These are phyloP conservation scores for Grus americana DNA, from an alignment of 2,113 vertebrate genomes.

Conservation along the genomic window DNA sequence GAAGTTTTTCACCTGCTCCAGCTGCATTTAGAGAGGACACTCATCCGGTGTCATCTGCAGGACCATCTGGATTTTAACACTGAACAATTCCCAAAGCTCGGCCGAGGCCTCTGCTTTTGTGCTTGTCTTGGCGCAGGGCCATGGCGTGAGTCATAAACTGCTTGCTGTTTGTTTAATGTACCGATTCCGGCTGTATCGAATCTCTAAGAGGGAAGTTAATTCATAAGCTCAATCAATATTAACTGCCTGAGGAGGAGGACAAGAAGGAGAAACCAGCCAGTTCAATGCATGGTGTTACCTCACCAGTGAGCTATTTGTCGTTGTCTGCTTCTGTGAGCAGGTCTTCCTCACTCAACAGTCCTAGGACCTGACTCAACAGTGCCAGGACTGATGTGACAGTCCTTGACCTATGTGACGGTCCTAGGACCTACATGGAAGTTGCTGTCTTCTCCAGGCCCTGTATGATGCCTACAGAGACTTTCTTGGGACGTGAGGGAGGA, in stretches of 20 bases:
- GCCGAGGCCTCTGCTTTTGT: neutral
- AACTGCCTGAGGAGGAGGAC: neutral
- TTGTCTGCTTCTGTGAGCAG: neutral
- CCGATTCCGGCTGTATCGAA: neutral
- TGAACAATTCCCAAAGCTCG: neutral
- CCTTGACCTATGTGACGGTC: neutral
- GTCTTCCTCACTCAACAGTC: accelerated
- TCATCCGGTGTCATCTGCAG: accelerated
- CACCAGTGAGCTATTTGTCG: accelerated
- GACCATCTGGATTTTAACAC: neutral
- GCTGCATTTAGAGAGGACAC: neutral
- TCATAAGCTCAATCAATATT: neutral
- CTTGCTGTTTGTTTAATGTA: conserved; percentile 23
- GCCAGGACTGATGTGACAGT: no score
- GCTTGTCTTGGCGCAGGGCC: conserved; percentile 14
- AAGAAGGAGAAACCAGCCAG: neutral
- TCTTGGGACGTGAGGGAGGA: accelerated
- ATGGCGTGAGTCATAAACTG: neutral
- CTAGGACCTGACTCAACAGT: neutral
- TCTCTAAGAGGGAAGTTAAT: conserved; percentile 4
- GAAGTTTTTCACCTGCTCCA: neutral
- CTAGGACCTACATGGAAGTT: accelerated
- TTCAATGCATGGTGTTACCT: neutral
- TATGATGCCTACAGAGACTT: neutral
- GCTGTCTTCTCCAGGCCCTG: neutral